Evolutionary conservation across 64 coral and sea anemone genomes (phyloP).

Genomic region (Dendronephthya gigantea): DNA sequence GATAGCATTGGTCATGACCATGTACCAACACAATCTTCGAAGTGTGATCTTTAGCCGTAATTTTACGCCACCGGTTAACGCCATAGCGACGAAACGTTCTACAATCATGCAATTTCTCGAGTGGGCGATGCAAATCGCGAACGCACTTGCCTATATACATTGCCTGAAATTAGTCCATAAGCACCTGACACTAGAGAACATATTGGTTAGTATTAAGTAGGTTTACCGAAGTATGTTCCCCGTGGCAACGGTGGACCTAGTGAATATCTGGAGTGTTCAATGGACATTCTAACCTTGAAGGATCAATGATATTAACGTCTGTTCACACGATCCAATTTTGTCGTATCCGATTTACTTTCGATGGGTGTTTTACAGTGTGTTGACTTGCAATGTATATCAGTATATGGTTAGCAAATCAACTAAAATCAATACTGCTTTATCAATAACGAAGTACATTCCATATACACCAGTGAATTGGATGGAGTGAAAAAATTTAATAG

Average conservation of each 20-base stretch:
- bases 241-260: not conserved
- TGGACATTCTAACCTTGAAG: too few relatives aligned
- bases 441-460: too few relatives aligned
- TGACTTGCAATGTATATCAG: too few relatives aligned
- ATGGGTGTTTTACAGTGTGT: too few relatives aligned
- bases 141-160: not conserved
- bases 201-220: not conserved
- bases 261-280: not conserved
- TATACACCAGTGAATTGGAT: too few relatives aligned
- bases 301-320: too few relatives aligned
- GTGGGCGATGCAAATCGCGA: not conserved
- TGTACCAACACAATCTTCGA: not conserved
- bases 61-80: not conserved
- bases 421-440: too few relatives aligned
- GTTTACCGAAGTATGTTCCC: not conserved
- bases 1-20: not conserved
- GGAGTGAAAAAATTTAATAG: too few relatives aligned
- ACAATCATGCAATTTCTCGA: not conserved
- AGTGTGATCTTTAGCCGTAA: not conserved
- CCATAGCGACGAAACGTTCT: not conserved
- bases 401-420: too few relatives aligned
- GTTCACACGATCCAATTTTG: too few relatives aligned
- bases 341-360: too few relatives aligned
- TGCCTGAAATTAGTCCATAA: not conserved
- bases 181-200: not conserved